A percentile compares a stretch with the other conserved stretches of the same genome.
phyloP scores from a whole-genome alignment of 2,113 vertebrate genomes.

The Crypturellus undulatus region DNA sequence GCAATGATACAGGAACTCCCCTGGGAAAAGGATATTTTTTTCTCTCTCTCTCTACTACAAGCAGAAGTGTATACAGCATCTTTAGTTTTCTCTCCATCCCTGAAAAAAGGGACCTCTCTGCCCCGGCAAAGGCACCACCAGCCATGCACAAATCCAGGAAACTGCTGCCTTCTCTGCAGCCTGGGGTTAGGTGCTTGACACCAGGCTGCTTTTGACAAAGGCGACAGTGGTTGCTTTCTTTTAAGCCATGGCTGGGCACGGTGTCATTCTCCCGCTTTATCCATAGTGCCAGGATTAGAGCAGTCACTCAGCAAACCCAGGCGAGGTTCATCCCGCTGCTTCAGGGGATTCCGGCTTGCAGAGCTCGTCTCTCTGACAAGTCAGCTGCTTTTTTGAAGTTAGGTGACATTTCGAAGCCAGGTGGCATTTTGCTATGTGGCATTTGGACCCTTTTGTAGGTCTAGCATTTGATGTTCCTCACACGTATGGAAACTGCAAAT shows the following conservation, averaged over 20 bases:
- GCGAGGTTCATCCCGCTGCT: neutral
- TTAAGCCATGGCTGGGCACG: neutral
- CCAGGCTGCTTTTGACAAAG: neutral
- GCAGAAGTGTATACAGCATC: neutral
- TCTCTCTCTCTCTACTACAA: neutral
- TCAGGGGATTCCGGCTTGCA: neutral
- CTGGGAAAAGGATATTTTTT: fast-evolving
- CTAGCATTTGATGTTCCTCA: neutral
- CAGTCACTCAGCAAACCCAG: fast-evolving
- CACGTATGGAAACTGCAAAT: neutral
- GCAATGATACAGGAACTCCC: neutral
- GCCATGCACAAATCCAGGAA: neutral
- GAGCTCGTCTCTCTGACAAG: neutral
- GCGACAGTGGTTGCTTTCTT: neutral
- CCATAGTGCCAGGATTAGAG: fast-evolving
- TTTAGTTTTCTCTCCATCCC: neutral
- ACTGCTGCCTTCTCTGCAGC: neutral
- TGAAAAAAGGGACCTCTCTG: neutral
- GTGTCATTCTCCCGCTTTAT: neutral
- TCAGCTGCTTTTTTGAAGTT: neutral
- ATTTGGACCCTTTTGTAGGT: neutral
- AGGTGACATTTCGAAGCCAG: slow-evolving; percentile 9
- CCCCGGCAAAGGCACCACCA: neutral
- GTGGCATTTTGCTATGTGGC: neutral
- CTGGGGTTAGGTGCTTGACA: neutral